Evolutionary conservation across 2,113 vertebrate species (phyloP).

Genomic region (Corythaixoides concolor): DNA sequence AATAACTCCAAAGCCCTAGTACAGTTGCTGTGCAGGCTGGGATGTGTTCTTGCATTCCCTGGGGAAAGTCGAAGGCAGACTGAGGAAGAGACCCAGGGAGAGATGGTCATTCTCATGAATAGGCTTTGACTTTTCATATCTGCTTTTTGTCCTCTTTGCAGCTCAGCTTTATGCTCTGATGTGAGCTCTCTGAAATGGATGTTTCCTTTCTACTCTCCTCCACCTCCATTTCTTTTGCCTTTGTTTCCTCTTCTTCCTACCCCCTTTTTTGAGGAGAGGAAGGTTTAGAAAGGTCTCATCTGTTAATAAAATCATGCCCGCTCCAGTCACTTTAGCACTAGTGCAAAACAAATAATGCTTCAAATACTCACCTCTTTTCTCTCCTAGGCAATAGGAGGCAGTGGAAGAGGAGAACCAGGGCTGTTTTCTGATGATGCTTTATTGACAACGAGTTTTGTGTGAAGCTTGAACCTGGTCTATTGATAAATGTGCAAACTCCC

Average conservation of each 20-base stretch:
- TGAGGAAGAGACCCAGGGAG: neutral
- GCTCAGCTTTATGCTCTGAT: neutral
- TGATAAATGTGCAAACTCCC: neutral
- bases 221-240: neutral
- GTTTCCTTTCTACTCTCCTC: neutral
- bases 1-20: conserved; percentile 27
- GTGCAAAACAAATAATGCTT: neutral
- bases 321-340: neutral
- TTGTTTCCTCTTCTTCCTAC: neutral
- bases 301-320: neutral
- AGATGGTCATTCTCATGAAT: neutral
- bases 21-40: neutral
- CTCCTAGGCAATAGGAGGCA: neutral
- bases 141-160: conserved; percentile 10
- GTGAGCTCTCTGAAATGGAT: neutral
- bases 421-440: neutral
- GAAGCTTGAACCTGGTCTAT: neutral
- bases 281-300: neutral
- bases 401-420: neutral
- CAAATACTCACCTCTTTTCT: neutral
- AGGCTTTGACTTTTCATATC: conserved; percentile 2
- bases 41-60: neutral
- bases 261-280: neutral
- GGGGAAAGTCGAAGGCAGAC: neutral
- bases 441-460: neutral